Conservation (phyloP, 92 coral and sea anemone species). For the Zoanthus solanderi region DNA sequence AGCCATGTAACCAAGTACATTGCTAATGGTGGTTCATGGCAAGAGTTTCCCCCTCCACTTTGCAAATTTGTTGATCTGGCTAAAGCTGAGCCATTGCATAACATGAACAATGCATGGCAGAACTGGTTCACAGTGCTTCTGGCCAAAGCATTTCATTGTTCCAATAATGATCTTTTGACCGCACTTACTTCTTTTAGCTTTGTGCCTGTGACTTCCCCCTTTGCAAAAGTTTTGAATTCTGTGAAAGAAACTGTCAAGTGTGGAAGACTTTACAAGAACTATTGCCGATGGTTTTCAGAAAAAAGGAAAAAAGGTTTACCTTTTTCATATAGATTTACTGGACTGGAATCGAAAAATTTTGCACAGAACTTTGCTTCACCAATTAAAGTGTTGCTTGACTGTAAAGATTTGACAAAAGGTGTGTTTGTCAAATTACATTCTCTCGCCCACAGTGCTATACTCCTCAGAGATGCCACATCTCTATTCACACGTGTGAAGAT, state of each 20-base stretch:
- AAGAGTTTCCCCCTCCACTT: slow-evolving; percentile 60
- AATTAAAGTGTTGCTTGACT: slow-evolving; percentile 49
- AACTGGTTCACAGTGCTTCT: slow-evolving; percentile 49
- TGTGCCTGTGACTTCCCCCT: slow-evolving; percentile 9
- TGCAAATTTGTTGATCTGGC: slow-evolving; percentile 56
- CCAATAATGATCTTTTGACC: slow-evolving; percentile 20
- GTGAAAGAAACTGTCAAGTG: slow-evolving; percentile 45
- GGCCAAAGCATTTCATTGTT: slow-evolving; percentile 16
- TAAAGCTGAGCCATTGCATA: slow-evolving; percentile 65
- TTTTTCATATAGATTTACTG: slow-evolving; percentile 44
- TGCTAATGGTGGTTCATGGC: slow-evolving; percentile 51
- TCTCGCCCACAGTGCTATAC: slow-evolving; percentile 33
- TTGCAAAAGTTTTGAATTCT: not conserved
- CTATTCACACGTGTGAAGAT: slow-evolving; percentile 49
- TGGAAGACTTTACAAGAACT: slow-evolving; percentile 43
- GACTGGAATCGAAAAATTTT: slow-evolving; percentile 47
- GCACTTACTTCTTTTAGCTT: slow-evolving; percentile 23
- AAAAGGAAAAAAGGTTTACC: slow-evolving; percentile 33
- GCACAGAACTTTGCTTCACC: slow-evolving; percentile 46
- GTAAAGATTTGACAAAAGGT: slow-evolving; percentile 37
- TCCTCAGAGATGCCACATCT: slow-evolving; percentile 57
- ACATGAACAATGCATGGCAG: slow-evolving; percentile 69
- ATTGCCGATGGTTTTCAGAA: slow-evolving; percentile 37
- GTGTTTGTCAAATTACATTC: slow-evolving; percentile 42
- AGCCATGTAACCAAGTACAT: slow-evolving; percentile 57